Conservation (phyloP, 2,797 vertebrate genomes). For the Lophius americanus region DNA sequence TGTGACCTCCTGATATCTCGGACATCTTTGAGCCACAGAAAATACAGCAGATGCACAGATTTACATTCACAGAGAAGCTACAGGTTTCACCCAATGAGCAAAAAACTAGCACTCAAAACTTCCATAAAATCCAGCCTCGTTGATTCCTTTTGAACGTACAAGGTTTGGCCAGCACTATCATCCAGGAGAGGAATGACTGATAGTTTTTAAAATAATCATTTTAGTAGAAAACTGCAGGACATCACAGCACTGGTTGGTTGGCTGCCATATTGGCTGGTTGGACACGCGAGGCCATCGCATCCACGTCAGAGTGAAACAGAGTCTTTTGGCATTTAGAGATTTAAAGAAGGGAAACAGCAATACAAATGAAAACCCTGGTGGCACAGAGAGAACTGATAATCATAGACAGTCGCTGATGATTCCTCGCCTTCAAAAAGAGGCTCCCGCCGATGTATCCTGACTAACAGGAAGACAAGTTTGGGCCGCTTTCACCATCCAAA, state of each 20-base stretch:
- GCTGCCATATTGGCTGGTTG: constrained; percentile 19
- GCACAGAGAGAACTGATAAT: constrained; percentile 44
- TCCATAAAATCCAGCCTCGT: background rate
- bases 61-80: constrained; percentile 24
- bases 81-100: background rate
- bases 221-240: background rate
- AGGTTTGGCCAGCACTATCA: background rate
- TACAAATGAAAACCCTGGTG: constrained; percentile 36
- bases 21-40: background rate
- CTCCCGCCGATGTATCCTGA: constrained; percentile 47
- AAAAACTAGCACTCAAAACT: background rate
- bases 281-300: background rate
- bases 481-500: background rate
- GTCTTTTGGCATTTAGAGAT: constrained; percentile 23
- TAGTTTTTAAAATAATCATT: background rate
- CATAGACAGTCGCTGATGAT: constrained; percentile 8
- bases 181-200: constrained; percentile 1
- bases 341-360: constrained; percentile 21
- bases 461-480: constrained; percentile 10
- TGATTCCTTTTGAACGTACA: background rate
- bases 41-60: constrained; percentile 1
- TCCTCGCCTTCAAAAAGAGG: constrained; percentile 48
- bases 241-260: constrained; percentile 12
- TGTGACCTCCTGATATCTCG: background rate
- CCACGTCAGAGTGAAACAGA: constrained; percentile 12